A percentile compares a stretch with the other conserved stretches of the same genome.
Evolutionary conservation across 2,113 vertebrate genomes (phyloP).

Genomic region (Poecile atricapillus): DNA sequence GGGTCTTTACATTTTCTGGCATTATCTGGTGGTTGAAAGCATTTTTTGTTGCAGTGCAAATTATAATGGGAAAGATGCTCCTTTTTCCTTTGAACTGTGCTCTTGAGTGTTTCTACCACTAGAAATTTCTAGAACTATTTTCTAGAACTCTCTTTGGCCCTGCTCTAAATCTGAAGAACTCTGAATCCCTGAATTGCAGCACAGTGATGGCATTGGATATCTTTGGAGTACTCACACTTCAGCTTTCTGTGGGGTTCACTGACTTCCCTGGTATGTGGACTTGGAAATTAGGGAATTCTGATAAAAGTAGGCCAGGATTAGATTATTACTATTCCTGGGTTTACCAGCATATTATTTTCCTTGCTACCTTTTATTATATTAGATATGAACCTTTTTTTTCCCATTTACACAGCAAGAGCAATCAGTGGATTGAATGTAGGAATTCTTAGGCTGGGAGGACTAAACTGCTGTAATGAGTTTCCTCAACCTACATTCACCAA

Average conservation of each 20-base stretch:
- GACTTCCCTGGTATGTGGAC: neutral
- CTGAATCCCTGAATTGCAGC: neutral
- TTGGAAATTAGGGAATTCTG: neutral
- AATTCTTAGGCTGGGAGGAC: neutral
- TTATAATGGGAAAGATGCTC: neutral
- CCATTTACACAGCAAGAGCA: neutral
- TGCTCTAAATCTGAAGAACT: neutral
- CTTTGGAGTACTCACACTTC: neutral
- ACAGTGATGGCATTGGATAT: rapidly evolving
- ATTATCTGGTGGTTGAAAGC: neutral
- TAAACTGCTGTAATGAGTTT: neutral
- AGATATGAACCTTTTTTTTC: neutral
- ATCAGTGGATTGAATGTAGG: neutral
- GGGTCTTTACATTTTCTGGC: neutral
- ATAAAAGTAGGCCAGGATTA: neutral
- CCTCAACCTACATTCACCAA: neutral
- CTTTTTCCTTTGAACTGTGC: neutral
- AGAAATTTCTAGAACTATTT: neutral
- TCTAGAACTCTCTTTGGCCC: neutral
- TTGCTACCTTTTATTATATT: neutral
- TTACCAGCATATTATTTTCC: neutral
- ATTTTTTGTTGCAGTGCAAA: neutral
- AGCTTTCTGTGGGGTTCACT: neutral
- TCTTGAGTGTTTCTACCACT: neutral
- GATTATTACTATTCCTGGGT: neutral